A percentile compares a stretch with the other conserved stretches of the same genome.
These are phyloP conservation scores for Myotis brandtii DNA, from an alignment of 2,113 vertebrate genomes.

Conservation along the genomic window DNA sequence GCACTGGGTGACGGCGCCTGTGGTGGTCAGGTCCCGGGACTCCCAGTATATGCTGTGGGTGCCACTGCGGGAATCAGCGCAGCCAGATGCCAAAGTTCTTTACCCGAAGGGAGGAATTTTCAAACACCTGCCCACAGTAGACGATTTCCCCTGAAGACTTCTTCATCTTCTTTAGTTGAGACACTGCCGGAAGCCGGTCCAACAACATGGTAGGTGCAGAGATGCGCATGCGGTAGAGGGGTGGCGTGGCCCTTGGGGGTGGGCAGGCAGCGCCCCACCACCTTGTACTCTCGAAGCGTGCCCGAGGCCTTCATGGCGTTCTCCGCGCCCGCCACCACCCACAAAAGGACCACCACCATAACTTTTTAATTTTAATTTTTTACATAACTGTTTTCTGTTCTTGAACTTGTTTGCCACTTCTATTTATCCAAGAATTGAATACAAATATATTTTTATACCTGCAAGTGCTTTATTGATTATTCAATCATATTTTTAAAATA, in stretches of 20 bases:
- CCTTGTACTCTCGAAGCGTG: too few relatives aligned
- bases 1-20: slow-evolving; percentile 98
- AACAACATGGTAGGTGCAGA: too few relatives aligned
- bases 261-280: too few relatives aligned
- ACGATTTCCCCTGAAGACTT: too few relatives aligned
- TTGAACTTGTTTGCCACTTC: not conserved
- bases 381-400: not conserved
- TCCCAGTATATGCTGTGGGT: slow-evolving; percentile 99
- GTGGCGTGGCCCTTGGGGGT: too few relatives aligned
- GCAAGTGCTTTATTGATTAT: not conserved
- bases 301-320: too few relatives aligned
- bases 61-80: slow-evolving; percentile 98
- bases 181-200: too few relatives aligned
- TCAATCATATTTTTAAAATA: not conserved
- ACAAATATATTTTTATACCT: not conserved
- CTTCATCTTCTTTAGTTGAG: too few relatives aligned
- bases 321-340: too few relatives aligned
- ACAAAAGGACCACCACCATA: too few relatives aligned
- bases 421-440: not conserved
- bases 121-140: slow-evolving; percentile 72
- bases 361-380: not conserved
- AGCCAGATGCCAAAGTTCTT: slow-evolving; percentile 99
- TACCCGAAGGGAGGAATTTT: slow-evolving; percentile 95
- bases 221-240: too few relatives aligned
- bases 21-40: slow-evolving; percentile 97